These are phyloP conservation scores for Eulithis testata DNA, from an alignment of 2,888 invertebrate species.

Conservation along the genomic window DNA sequence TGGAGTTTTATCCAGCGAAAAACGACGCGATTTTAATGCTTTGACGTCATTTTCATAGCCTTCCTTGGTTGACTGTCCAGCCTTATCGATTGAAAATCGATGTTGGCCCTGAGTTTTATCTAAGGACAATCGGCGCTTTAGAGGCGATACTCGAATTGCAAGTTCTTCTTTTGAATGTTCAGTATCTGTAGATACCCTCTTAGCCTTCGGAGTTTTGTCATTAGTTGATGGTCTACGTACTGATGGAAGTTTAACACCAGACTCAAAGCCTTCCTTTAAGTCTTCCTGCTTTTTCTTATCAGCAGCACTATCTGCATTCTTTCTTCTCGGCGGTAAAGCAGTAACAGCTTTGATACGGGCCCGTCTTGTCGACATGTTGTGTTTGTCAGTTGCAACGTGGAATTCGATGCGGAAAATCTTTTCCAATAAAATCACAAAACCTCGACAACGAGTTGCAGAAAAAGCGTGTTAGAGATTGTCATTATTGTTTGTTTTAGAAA, in stretches of 20 bases:
- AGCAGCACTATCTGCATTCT: slow-evolving; percentile 59
- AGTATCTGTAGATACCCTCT: slow-evolving; percentile 11
- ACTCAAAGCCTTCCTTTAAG: slow-evolving; percentile 51
- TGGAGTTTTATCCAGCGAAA: slow-evolving; percentile 36
- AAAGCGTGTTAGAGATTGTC: neutral
- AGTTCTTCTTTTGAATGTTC: slow-evolving; percentile 15
- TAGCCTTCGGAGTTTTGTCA: slow-evolving; percentile 36
- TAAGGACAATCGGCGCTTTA: slow-evolving; percentile 21
- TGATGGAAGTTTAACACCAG: slow-evolving; percentile 53
- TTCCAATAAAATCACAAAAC: neutral
- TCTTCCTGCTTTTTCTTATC: slow-evolving; percentile 48
- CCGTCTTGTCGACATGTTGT: slow-evolving; percentile 86
- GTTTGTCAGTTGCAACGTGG: slow-evolving; percentile 23
- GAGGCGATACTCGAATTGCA: slow-evolving; percentile 10
- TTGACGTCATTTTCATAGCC: slow-evolving; percentile 21
- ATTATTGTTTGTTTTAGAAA: too few relatives aligned
- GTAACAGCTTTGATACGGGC: slow-evolving; percentile 90
- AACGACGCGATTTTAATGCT: slow-evolving; percentile 18
- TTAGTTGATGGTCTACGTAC: slow-evolving; percentile 45
- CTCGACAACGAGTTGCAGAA: neutral
- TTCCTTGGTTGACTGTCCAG: slow-evolving; percentile 24
- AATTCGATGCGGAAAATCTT: slow-evolving; percentile 3
- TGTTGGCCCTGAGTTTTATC: slow-evolving; percentile 36
- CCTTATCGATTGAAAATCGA: slow-evolving; percentile 43
- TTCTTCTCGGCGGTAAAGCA: slow-evolving; percentile 85